phyloP scores from a whole-genome alignment of 2,797 vertebrate species.

The Tiaroga cobitis region DNA sequence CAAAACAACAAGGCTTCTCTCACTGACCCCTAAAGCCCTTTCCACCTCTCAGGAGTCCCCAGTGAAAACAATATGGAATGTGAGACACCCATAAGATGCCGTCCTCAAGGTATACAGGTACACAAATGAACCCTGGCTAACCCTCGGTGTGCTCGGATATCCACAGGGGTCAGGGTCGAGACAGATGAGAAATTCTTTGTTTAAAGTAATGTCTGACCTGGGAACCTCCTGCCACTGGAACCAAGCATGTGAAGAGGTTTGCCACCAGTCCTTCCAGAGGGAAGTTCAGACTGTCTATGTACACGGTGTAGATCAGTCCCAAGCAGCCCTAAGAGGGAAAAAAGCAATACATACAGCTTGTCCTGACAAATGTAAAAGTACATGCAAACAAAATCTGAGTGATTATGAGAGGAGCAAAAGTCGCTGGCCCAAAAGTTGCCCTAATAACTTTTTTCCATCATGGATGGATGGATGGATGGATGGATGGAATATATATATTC shows the following conservation, averaged over 20 bases:
- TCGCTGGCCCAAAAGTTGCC: too few relatives aligned
- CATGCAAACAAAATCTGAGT: neutral
- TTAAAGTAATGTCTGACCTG: slow-evolving; percentile 84
- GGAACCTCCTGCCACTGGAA: slow-evolving; percentile 92
- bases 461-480: too few relatives aligned
- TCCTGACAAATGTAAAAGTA: slow-evolving; percentile 16
- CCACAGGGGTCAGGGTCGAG: slow-evolving; percentile 61
- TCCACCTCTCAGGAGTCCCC: neutral
- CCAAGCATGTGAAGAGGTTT: slow-evolving; percentile 92
- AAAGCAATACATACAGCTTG: neutral
- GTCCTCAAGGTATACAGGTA: slow-evolving; percentile 25
- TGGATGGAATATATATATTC: too few relatives aligned
- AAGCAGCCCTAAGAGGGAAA: slow-evolving; percentile 88
- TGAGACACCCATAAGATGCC: slow-evolving; percentile 31
- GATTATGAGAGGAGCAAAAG: too few relatives aligned
- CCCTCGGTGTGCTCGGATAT: slow-evolving; percentile 54
- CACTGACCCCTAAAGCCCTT: neutral
- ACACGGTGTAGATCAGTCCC: slow-evolving; percentile 94
- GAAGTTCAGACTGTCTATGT: slow-evolving; percentile 91
- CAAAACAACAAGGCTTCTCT: slow-evolving; percentile 15
- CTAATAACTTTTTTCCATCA: too few relatives aligned
- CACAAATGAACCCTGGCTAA: slow-evolving; percentile 72
- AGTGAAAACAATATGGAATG: slow-evolving; percentile 38
- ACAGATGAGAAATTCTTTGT: slow-evolving; percentile 73
- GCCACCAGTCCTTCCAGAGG: slow-evolving; percentile 92